A percentile compares a stretch with the other conserved stretches of the same genome.
Evolutionary conservation across 2,888 invertebrate species (phyloP).

Genomic region (Gastrophysa polygoni): DNA sequence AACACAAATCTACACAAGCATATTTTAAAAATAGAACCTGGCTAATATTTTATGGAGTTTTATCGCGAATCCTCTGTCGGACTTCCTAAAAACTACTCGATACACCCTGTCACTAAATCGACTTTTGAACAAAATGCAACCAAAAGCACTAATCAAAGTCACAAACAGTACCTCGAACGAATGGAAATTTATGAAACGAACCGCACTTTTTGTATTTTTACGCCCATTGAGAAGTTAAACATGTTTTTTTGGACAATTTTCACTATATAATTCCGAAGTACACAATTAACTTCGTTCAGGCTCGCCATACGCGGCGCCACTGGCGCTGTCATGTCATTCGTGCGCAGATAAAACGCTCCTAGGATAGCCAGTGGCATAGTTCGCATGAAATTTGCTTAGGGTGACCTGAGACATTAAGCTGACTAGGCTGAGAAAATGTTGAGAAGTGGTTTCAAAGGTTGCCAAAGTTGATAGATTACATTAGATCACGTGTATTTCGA

Average conservation of each 20-base stretch:
- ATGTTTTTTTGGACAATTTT: slow-evolving; percentile 25
- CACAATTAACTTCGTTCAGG: slow-evolving; percentile 35
- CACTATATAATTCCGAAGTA: slow-evolving; percentile 29
- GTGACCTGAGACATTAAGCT: neutral
- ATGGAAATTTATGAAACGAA: slow-evolving; percentile 7
- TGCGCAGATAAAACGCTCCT: slow-evolving; percentile 35
- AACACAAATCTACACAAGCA: slow-evolving; percentile 53
- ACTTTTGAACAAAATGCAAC: slow-evolving; percentile 41
- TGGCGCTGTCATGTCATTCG: slow-evolving; percentile 44
- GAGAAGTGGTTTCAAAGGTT: too few relatives aligned
- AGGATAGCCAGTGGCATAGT: slow-evolving; percentile 19
- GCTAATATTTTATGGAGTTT: slow-evolving; percentile 52
- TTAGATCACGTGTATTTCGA: too few relatives aligned
- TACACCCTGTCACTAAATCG: slow-evolving; percentile 57
- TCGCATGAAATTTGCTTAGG: neutral
- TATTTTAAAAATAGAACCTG: slow-evolving; percentile 58
- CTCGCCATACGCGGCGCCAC: slow-evolving; percentile 42
- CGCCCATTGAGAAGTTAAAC: slow-evolving; percentile 20
- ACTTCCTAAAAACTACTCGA: slow-evolving; percentile 57
- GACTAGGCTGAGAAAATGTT: too few relatives aligned
- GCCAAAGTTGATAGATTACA: too few relatives aligned
- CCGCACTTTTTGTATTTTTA: slow-evolving; percentile 24
- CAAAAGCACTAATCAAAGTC: slow-evolving; percentile 22
- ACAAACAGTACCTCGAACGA: slow-evolving; percentile 11
- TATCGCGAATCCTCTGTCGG: slow-evolving; percentile 56